Evolutionary conservation across 2,888 invertebrate species (phyloP).

Genomic region (Caenorhabditis macrosperma): DNA sequence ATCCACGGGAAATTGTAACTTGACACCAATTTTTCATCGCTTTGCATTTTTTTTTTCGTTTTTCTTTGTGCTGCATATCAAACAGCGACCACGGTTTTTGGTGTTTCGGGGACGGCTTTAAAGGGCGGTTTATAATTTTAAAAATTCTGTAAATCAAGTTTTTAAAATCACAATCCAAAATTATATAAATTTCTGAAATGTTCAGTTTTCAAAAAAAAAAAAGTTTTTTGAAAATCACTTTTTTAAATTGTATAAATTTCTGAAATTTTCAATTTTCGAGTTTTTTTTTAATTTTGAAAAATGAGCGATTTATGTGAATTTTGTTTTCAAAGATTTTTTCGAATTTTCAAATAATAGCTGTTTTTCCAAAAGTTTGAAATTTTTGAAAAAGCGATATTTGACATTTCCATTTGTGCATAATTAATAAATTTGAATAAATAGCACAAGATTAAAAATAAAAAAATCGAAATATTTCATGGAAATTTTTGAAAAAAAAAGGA

Average conservation of each 20-base stretch:
- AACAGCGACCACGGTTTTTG: slow-evolving; percentile 15
- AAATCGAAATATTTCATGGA: not conserved
- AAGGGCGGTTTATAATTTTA: too few relatives aligned
- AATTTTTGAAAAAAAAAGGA: slow-evolving; percentile 2
- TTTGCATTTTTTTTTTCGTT: slow-evolving; percentile 35
- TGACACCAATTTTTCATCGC: slow-evolving; percentile 44
- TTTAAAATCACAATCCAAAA: too few relatives aligned
- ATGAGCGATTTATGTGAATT: not conserved
- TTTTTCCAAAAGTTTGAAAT: too few relatives aligned
- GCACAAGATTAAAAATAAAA: not conserved
- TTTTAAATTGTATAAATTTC: not conserved
- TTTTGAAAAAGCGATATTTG: not conserved
- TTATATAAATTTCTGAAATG: too few relatives aligned
- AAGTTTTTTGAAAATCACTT: too few relatives aligned
- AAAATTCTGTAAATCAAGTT: too few relatives aligned
- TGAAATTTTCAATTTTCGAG: not conserved
- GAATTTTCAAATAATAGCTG: not conserved
- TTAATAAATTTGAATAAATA: not conserved
- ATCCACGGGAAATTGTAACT: slow-evolving; percentile 43
- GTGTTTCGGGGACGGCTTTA: not conserved
- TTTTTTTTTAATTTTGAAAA: too few relatives aligned
- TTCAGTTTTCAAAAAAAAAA: too few relatives aligned
- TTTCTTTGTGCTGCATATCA: slow-evolving; percentile 26
- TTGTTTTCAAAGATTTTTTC: slow-evolving; percentile 1
- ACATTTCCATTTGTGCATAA: not conserved